Conservation (phyloP, 2,888 invertebrate genomes). For the Folsomia manolachei region DNA sequence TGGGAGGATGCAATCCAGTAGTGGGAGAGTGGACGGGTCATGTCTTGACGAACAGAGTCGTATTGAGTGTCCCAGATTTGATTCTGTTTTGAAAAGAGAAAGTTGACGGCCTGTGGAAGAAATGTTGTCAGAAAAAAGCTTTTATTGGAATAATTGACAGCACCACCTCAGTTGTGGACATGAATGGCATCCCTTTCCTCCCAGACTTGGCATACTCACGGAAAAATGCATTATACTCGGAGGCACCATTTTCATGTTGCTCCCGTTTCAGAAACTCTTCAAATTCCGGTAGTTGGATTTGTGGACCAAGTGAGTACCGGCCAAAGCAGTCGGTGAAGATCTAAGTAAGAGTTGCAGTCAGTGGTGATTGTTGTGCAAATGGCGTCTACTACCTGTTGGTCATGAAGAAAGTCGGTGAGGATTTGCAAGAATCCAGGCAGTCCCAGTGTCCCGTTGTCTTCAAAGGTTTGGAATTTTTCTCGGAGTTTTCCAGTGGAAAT, state of each 20-base stretch:
- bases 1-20: slow-evolving; percentile 78
- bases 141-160: neutral
- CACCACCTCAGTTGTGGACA: slow-evolving; percentile 36
- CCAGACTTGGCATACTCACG: slow-evolving; percentile 33
- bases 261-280: slow-evolving; percentile 35
- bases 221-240: slow-evolving; percentile 23
- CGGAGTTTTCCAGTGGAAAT: slow-evolving; percentile 35
- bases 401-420: slow-evolving; percentile 33
- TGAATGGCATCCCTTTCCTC: slow-evolving; percentile 24
- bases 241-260: slow-evolving; percentile 15
- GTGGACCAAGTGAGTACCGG: slow-evolving; percentile 24
- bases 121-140: neutral
- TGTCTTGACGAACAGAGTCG: slow-evolving; percentile 29
- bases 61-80: slow-evolving; percentile 36
- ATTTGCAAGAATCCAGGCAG: slow-evolving; percentile 21
- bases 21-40: slow-evolving; percentile 36
- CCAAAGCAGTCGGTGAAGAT: slow-evolving; percentile 44
- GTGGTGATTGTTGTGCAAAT: neutral
- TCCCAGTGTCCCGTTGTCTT: slow-evolving; percentile 16
- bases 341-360: slow-evolving; percentile 19
- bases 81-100: slow-evolving; percentile 38
- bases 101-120: slow-evolving; percentile 29
- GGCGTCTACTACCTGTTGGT: slow-evolving; percentile 31
- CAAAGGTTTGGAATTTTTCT: slow-evolving; percentile 27
- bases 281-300: slow-evolving; percentile 30